Conservation (phyloP, 2,113 vertebrate genomes). For the Laticauda laticaudata region DNA sequence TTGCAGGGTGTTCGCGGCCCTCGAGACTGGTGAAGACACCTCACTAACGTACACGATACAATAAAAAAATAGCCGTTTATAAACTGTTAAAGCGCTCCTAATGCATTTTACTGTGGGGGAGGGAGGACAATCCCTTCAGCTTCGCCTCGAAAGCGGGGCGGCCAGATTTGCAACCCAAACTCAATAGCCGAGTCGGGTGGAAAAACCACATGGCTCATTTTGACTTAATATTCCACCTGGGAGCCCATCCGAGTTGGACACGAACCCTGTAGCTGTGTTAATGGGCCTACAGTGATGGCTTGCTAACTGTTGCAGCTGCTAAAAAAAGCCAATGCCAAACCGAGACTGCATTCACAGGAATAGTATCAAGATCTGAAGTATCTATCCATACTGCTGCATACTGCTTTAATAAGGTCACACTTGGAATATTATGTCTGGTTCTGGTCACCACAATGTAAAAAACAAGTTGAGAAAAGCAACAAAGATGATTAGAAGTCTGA, state of each 20-base stretch:
- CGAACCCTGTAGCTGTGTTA: background rate
- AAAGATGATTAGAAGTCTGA: background rate
- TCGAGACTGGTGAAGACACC: background rate
- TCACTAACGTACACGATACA: background rate
- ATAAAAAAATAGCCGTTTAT: background rate
- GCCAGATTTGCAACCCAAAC: background rate
- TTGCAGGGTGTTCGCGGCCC: background rate
- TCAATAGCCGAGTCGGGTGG: background rate
- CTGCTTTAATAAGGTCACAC: background rate
- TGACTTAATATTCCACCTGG: background rate
- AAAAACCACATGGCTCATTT: background rate
- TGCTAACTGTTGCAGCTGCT: background rate
- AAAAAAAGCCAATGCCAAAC: background rate
- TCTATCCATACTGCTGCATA: background rate
- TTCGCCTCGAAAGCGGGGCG: accelerated
- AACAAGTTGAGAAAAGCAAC: background rate
- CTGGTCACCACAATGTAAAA: background rate
- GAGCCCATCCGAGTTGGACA: background rate
- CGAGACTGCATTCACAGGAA: background rate
- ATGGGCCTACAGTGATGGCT: background rate
- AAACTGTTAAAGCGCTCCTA: background rate
- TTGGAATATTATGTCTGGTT: background rate
- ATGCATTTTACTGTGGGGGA: background rate
- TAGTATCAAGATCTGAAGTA: background rate
- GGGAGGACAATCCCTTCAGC: background rate